A percentile compares a stretch with the other conserved stretches of the same genome.
Conservation (phyloP, 2,888 invertebrate genomes). For the Epiblema foenella region DNA sequence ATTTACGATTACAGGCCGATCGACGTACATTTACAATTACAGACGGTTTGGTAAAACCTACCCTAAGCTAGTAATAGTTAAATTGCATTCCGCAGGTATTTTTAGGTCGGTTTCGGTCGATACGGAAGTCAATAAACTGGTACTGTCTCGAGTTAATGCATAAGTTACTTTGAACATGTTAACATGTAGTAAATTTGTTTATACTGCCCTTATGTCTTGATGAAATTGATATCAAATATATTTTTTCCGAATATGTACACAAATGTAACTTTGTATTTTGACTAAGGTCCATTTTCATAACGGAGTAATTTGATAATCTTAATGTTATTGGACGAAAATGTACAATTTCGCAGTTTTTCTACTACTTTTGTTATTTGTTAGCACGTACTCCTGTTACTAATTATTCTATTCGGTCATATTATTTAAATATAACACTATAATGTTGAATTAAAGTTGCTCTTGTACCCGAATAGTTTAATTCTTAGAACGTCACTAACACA, state of each 20-base stretch:
- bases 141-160: slow-evolving; percentile 2
- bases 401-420: too few relatives aligned
- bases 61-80: neutral
- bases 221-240: neutral
- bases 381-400: too few relatives aligned
- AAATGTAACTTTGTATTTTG: too few relatives aligned
- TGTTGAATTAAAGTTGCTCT: neutral
- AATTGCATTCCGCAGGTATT: neutral
- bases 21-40: too few relatives aligned
- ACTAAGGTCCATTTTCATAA: too few relatives aligned
- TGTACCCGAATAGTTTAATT: neutral
- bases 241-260: too few relatives aligned
- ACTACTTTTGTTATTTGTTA: too few relatives aligned
- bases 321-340: too few relatives aligned
- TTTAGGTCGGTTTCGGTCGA: slow-evolving; percentile 13
- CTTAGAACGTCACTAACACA: neutral
- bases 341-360: too few relatives aligned
- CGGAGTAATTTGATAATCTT: too few relatives aligned
- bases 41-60: neutral
- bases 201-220: neutral
- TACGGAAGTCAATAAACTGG: slow-evolving; percentile 19
- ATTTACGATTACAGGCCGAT: too few relatives aligned
- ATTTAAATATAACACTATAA: too few relatives aligned
- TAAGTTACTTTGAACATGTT: neutral
- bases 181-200: neutral